A percentile compares a stretch with the other conserved stretches of the same genome.
Evolutionary conservation across 1,140 invertebrate genomes (phyloP).

Genomic region (Aricia agestis): DNA sequence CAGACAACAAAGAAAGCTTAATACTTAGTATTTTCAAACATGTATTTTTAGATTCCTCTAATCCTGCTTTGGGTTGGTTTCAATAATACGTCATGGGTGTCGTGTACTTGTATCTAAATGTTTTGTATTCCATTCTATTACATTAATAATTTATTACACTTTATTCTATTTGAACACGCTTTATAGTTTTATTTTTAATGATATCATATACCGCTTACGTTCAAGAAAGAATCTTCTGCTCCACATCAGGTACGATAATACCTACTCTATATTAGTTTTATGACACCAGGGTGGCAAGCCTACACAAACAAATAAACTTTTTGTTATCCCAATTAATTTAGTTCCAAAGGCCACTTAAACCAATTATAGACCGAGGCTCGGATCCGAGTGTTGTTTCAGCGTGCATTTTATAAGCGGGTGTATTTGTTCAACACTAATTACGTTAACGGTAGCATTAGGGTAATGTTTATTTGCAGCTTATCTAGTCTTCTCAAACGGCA

Average conservation of each 20-base stretch:
- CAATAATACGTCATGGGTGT: no score
- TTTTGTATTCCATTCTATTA: no score
- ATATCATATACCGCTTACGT: background rate
- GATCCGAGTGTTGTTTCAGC: constrained; percentile 22
- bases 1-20: no score
- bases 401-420: constrained; percentile 45
- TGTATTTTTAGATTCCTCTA: no score
- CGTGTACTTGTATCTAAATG: no score
- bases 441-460: constrained; percentile 59
- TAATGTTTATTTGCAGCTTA: constrained; percentile 71
- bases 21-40: no score
- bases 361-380: background rate
- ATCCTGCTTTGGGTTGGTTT: no score
- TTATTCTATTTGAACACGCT: no score
- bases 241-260: background rate
- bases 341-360: constrained; percentile 3
- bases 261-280: background rate
- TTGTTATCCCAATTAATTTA: background rate
- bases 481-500: constrained; percentile 70
- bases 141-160: no score
- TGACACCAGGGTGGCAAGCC: background rate
- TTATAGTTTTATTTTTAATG: no score
- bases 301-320: background rate
- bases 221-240: no score
- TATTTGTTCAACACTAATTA: constrained; percentile 51